Conservation (phyloP, 2,888 invertebrate species). For the Beris chalybata region DNA sequence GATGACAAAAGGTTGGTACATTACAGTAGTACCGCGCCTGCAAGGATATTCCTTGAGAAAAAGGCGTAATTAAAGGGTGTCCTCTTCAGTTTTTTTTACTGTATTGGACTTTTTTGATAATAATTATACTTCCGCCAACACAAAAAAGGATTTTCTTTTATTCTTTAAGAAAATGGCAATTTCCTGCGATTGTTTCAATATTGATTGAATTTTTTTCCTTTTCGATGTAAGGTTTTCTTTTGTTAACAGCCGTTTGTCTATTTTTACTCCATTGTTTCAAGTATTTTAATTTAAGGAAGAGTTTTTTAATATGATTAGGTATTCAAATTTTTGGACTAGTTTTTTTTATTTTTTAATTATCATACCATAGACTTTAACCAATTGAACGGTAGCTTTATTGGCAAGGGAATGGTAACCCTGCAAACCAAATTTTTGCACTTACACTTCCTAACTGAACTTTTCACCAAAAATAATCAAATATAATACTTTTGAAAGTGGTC, state of each 20-base stretch:
- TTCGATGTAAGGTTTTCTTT: conserved; percentile 9
- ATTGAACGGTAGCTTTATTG: no score
- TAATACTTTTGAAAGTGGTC: no score
- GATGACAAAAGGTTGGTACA: conserved; percentile 25
- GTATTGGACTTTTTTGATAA: conserved; percentile 14
- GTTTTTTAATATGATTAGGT: no score
- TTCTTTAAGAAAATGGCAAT: conserved; percentile 21
- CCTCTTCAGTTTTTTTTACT: background rate
- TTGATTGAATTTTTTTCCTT: conserved; percentile 25
- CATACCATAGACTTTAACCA: no score
- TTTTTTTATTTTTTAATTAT: no score
- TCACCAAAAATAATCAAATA: no score
- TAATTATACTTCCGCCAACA: conserved; percentile 19
- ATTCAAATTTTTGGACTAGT: no score
- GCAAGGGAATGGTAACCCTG: no score
- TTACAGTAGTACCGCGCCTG: conserved; percentile 3
- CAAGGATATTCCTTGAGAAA: conserved; percentile 7
- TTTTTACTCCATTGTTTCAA: background rate
- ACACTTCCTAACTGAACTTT: no score
- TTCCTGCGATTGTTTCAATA: conserved; percentile 30
- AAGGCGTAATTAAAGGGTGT: conserved; percentile 27
- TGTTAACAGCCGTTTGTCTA: background rate
- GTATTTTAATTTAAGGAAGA: no score
- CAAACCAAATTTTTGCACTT: no score
- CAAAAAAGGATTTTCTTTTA: conserved; percentile 18